Conservation (phyloP, 2,113 vertebrate species). For the Nansenia antarctica region DNA sequence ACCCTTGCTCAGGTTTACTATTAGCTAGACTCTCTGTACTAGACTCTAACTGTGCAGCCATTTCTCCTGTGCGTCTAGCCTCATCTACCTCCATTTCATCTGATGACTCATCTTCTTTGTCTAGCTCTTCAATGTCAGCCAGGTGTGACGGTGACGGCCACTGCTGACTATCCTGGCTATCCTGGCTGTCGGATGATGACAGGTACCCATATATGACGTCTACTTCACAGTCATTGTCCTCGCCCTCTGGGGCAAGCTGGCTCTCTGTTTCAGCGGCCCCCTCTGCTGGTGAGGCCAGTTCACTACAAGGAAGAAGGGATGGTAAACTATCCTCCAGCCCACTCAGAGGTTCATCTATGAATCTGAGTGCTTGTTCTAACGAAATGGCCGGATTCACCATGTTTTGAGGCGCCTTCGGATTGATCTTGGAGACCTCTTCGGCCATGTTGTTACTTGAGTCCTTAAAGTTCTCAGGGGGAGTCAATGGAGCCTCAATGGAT, state of each 20-base stretch:
- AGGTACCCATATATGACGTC: conserved; percentile 29
- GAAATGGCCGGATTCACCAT: neutral
- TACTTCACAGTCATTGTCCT: conserved; percentile 28
- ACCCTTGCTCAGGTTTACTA: neutral
- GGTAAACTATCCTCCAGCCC: conserved; percentile 4
- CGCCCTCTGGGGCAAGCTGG: conserved; percentile 15
- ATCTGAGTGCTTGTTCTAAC: conserved; percentile 13
- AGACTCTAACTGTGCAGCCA: neutral
- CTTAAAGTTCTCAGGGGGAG: conserved; percentile 8
- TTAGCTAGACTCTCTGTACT: neutral
- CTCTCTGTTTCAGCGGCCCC: conserved; percentile 21
- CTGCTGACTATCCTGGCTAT: conserved; percentile 12
- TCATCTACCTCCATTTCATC: conserved; percentile 3
- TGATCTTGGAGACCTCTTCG: conserved; percentile 10
- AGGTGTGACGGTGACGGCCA: neutral
- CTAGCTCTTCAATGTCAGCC: conserved; percentile 4
- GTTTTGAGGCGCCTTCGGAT: conserved; percentile 14
- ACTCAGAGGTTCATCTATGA: neutral
- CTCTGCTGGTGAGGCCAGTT: neutral
- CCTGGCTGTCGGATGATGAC: conserved; percentile 1
- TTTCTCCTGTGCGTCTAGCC: conserved; percentile 11
- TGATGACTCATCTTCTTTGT: neutral
- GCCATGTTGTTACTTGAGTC: neutral
- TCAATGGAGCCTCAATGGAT: neutral
- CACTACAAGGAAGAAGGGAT: neutral